Evolutionary conservation across 2,113 vertebrate genomes (phyloP).

Genomic region (Ovis canadensis): DNA sequence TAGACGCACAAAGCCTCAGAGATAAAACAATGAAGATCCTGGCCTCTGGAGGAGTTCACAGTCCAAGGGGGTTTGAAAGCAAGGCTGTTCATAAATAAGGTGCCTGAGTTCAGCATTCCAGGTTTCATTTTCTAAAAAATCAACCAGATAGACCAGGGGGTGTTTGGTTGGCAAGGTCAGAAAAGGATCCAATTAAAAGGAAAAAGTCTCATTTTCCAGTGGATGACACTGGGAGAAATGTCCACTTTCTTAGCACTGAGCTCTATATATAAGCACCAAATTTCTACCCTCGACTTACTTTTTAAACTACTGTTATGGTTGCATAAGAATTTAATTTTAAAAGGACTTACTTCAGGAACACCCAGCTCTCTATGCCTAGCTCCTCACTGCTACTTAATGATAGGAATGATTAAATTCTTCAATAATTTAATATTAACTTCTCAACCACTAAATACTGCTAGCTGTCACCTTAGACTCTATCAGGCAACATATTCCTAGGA

Average conservation of each 20-base stretch:
- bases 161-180: background rate
- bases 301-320: background rate
- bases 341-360: conserved; percentile 25
- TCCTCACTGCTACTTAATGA: conserved; percentile 25
- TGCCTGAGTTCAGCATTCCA: background rate
- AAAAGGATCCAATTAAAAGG: background rate
- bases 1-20: background rate
- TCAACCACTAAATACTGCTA: background rate
- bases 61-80: background rate
- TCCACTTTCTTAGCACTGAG: background rate
- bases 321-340: conserved; percentile 17
- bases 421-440: conserved; percentile 10
- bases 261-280: background rate
- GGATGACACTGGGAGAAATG: background rate
- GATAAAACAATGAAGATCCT: background rate
- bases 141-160: background rate
- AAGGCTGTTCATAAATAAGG: background rate
- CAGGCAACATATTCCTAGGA: background rate
- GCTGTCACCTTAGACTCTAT: background rate
- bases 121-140: background rate
- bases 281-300: background rate
- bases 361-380: background rate
- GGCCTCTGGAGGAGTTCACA: background rate
- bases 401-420: conserved; percentile 12
- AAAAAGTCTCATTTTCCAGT: background rate